phyloP scores from a whole-genome alignment of 2,113 vertebrate genomes.

The Callospermophilus lateralis region DNA sequence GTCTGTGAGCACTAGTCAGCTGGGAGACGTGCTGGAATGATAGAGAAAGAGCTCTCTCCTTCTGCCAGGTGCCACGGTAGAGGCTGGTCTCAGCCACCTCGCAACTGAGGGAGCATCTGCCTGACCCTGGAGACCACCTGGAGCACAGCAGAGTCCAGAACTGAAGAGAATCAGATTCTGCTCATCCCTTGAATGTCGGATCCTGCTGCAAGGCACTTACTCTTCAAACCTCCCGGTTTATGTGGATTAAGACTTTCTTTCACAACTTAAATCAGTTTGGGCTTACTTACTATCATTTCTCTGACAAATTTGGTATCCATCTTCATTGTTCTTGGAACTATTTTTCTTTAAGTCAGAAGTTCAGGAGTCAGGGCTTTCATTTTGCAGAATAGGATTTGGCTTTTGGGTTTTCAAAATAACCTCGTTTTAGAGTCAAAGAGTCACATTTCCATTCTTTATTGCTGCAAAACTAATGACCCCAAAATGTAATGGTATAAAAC shows the following conservation, averaged over 20 bases:
- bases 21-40: neutral
- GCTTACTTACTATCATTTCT: neutral
- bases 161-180: neutral
- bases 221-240: neutral
- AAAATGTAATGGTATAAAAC: neutral
- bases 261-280: neutral
- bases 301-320: neutral
- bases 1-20: neutral
- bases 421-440: neutral
- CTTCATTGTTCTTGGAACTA: neutral
- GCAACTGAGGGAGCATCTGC: rapidly evolving
- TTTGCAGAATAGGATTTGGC: neutral
- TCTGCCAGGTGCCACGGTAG: rapidly evolving
- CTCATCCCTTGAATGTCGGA: neutral
- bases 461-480: neutral
- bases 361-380: neutral
- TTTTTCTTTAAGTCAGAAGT: neutral
- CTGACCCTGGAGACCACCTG: neutral
- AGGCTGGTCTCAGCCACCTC: rapidly evolving
- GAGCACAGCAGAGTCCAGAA: neutral
- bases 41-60: neutral
- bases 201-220: too few species aligned
- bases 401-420: neutral
- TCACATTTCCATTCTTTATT: neutral
- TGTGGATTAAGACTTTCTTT: too few species aligned